Base-by-base conservation (phyloP, 1,140 invertebrate genomes). In the Caenorhabditis tropicalis region DNA sequence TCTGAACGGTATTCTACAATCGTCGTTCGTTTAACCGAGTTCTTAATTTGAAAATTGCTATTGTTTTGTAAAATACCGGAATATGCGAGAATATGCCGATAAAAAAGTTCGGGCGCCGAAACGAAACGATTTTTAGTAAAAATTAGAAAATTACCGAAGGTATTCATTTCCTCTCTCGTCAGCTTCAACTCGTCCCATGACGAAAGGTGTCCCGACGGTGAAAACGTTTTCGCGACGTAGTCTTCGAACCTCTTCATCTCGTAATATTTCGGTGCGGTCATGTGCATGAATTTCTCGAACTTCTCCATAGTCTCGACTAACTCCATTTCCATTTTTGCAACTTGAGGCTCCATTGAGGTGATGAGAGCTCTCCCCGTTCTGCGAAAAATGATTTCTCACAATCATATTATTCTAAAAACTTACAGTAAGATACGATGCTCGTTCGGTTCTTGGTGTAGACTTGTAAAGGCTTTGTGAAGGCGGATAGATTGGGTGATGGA, bases 401-500 rank as follows among this genome's bases (percentile, higher is more conserved):
- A 33, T 15, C 1, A 65, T 19, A 65, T 5, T 33, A 0, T 65
- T n/a, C 27, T 1, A 36, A 19, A 33, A 6, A 46, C 65, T 21
- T 46, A 74, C 65, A 74, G 65, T 74, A 74, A 74, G 65, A 43
- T 74, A 74, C 43, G 65, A 74, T 24, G 65, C 65, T 74, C 65
- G n/a, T 74, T 74, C 65, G 7, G 65, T 74, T 74, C 43, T 74
- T 21, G 83, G 74, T 39, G 83, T 48, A 21, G 65, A 46, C 24
- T 56, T 43, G 43, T 84, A 84, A 19, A 49, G 74, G 15, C 39
- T 74, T 65, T 84, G 46, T 12, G 21, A 53, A 49, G 83, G 83
- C 49, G 83, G 58, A 43, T 84, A 84, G n/a, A 84, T 84, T n/a
- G 83, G 70, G 33, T 84, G 83, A 84, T 84, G 83, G 19, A 84